Base-by-base conservation (phyloP, 2,888 invertebrate species). In the Campoplex capitator region DNA sequence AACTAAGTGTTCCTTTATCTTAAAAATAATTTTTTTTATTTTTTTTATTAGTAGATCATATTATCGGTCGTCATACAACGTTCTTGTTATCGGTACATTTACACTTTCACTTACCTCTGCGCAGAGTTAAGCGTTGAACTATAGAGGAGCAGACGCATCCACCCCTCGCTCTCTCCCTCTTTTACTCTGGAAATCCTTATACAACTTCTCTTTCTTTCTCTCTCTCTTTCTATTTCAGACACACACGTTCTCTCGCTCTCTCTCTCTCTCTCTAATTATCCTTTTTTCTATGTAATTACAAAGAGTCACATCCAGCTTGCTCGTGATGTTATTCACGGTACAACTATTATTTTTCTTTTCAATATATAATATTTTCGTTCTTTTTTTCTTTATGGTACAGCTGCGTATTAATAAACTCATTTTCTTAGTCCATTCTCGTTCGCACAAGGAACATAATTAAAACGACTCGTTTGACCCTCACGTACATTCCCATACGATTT, bases 1-100 rank as follows among this genome's bases (percentile, higher is more conserved):
- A 71, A 62, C 58, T 62, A 68, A 23, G 48, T 51, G 81, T 87
- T 88, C 84, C 88, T 91, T 91, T 92, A 91, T 94, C 93, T 94
- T 94, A 93, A 94, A 94, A 94, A 94, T 94, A 94, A 93, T 93
- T 93, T 93, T 93, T 94, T 93, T 38, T 38, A 23, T 23, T 38
- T 38, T 16, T 92, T 93, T 94, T 93, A 93, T 94, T 94, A 92
- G 93, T 92, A 92, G 92, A 93, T 93, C 91, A 89, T 90, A 84
- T 87, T 80, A 79, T 87, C 84, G 83, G 65, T 83, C 81, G 90
- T 91, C 91, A 87, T 93, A 94, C 93, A 93, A 74, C 92, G 73
- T 86, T 76, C 18, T 70, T 74, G 4, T 67, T 74, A 81, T 79
- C 84, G 75, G 65, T 84, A 93, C 93, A 93, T 93, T 88, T 93